These are phyloP conservation scores for Sinocyclocheilus rhinocerous DNA, from an alignment of 2,113 vertebrate species.

Conservation along the genomic window DNA sequence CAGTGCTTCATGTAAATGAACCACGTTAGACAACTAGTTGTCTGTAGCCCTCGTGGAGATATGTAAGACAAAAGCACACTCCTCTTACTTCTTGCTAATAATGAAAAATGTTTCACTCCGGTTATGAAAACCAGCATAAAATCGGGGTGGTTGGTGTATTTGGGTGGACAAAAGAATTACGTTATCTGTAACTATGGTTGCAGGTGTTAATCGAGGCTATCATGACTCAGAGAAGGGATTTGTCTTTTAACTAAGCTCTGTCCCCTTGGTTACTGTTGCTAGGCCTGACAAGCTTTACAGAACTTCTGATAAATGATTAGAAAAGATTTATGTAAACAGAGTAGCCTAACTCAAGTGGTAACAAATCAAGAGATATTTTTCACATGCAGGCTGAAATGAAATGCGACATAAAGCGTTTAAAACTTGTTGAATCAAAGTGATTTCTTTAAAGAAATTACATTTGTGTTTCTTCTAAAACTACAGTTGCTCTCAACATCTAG, in stretches of 20 bases:
- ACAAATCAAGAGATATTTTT: neutral
- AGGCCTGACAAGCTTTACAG: neutral
- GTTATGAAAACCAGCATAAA: neutral
- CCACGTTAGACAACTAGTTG: neutral
- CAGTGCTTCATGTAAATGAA: neutral
- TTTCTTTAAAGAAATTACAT: neutral
- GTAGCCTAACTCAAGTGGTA: neutral
- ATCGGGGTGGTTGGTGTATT: neutral
- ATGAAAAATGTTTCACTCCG: neutral
- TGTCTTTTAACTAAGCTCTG: neutral
- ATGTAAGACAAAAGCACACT: neutral
- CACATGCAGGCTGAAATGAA: neutral
- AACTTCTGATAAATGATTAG: neutral
- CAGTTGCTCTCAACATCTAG: neutral
- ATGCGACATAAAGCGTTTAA: neutral
- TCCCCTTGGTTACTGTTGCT: neutral
- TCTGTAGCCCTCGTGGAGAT: neutral
- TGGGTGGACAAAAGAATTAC: neutral
- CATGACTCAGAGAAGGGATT: neutral
- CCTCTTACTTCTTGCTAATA: neutral
- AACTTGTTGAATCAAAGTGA: neutral
- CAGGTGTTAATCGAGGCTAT: neutral
- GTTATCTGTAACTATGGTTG: neutral
- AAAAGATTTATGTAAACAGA: neutral
- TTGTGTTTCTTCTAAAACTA: neutral